Evolutionary conservation across 2,113 vertebrate genomes (phyloP).

Genomic region (Poecile atricapillus): DNA sequence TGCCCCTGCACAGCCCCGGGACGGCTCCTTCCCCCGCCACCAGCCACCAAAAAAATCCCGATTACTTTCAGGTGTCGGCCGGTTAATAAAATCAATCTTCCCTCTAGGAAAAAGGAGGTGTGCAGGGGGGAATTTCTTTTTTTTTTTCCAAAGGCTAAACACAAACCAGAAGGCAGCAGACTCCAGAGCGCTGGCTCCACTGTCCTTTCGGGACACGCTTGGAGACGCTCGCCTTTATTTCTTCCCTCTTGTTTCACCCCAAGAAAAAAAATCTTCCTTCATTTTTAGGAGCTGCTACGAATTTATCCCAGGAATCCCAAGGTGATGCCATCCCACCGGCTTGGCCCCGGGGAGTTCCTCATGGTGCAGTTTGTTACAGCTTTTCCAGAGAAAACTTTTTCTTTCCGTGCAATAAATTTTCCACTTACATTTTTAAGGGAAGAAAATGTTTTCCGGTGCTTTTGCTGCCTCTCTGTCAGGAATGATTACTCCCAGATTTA

Average conservation of each 20-base stretch:
- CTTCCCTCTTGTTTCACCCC: neutral
- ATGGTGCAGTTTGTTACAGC: neutral
- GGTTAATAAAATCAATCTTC: slow-evolving; percentile 55
- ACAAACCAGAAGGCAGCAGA: slow-evolving; percentile 47
- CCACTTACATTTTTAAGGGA: slow-evolving; percentile 14
- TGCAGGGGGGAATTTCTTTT: neutral
- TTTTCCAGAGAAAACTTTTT: neutral
- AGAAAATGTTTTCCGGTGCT: slow-evolving; percentile 24
- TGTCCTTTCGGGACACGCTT: neutral
- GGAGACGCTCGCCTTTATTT: neutral
- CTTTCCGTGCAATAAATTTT: slow-evolving; percentile 1
- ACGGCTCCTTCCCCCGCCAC: neutral
- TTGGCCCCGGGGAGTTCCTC: fast-evolving
- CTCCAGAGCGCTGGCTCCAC: neutral
- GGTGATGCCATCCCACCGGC: neutral
- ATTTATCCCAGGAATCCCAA: neutral
- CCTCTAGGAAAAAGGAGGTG: slow-evolving; percentile 16
- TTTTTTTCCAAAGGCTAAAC: slow-evolving; percentile 20
- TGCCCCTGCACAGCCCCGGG: neutral
- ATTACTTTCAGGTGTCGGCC: slow-evolving; percentile 68
- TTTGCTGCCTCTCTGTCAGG: neutral
- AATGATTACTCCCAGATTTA: slow-evolving; percentile 51
- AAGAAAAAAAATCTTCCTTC: neutral
- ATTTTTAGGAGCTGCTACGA: neutral
- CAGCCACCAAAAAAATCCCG: neutral